A percentile compares a stretch with the other conserved stretches of the same genome.
phyloP scores from a whole-genome alignment of 2,888 invertebrate genomes.

The Tridacna crocea region DNA sequence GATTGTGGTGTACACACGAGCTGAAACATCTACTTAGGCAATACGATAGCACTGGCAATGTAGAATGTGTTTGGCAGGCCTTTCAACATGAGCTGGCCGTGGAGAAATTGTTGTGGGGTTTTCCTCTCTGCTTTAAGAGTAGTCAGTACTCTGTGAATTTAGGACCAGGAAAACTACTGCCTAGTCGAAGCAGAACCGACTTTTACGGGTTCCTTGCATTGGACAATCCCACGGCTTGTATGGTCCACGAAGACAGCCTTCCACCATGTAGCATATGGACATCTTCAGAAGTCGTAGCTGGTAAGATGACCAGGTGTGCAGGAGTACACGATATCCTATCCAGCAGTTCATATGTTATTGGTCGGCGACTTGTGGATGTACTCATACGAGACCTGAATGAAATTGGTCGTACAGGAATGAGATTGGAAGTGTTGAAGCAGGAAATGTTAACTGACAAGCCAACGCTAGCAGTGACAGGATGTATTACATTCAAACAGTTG shows the following conservation, averaged over 20 bases:
- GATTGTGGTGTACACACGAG: conserved; percentile 23
- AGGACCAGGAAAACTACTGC: conserved; percentile 24
- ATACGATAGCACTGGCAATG: conserved; percentile 33
- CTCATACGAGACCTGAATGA: conserved; percentile 31
- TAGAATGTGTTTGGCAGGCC: conserved; percentile 34
- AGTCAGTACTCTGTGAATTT: conserved; percentile 21
- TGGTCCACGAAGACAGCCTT: conserved; percentile 37
- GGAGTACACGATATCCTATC: conserved; percentile 44
- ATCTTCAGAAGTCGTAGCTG: neutral
- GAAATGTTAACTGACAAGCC: conserved; percentile 5
- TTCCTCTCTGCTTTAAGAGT: conserved; percentile 27
- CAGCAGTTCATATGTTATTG: conserved; percentile 26
- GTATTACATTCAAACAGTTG: neutral
- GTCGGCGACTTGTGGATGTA: conserved; percentile 31
- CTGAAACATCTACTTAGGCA: conserved; percentile 22
- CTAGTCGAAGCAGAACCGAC: conserved; percentile 29
- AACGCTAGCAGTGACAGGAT: conserved; percentile 1
- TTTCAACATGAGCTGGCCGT: conserved; percentile 33
- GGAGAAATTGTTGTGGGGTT: conserved; percentile 40
- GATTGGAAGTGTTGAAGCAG: conserved; percentile 5
- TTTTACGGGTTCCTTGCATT: conserved; percentile 30
- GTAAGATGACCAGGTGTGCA: conserved; percentile 17
- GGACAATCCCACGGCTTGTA: conserved; percentile 35
- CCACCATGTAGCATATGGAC: conserved; percentile 42
- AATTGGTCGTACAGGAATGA: conserved; percentile 10